Percentiles rank a stretch among this genome's conserved stretches.
Conservation (phyloP, 2,888 invertebrate species). For the Tenthredo amoena region DNA sequence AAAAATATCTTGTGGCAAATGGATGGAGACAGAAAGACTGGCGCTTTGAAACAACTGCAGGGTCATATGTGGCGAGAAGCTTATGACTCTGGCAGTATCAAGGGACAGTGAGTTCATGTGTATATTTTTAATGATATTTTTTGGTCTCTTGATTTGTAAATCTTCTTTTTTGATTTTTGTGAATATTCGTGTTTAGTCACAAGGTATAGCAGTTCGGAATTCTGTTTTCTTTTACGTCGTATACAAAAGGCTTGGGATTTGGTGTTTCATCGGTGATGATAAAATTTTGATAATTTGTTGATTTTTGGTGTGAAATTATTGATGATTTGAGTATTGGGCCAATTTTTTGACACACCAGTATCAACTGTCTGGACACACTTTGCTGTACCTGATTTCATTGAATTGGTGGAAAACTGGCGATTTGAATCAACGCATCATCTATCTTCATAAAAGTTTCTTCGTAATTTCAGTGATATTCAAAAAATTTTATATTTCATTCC, state of each 20-base stretch:
- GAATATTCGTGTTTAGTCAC: not conserved
- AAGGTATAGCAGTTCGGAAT: not conserved
- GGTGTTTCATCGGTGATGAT: not conserved
- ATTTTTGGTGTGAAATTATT: slow-evolving; percentile 52
- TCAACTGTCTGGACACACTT: not conserved
- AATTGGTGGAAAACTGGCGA: not conserved
- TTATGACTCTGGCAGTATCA: slow-evolving; percentile 87
- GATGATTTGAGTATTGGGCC: slow-evolving; percentile 47
- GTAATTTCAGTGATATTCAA: not conserved
- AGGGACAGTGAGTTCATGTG: slow-evolving; percentile 90
- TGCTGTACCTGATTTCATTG: not conserved
- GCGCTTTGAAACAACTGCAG: slow-evolving; percentile 92
- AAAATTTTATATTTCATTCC: not conserved
- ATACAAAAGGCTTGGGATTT: not conserved
- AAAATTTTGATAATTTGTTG: slow-evolving; percentile 24
- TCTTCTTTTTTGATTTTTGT: not conserved
- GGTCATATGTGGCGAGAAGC: slow-evolving; percentile 94
- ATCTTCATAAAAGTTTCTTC: not conserved
- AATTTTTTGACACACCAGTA: slow-evolving; percentile 49
- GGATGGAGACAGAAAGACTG: slow-evolving; percentile 88
- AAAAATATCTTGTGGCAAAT: slow-evolving; percentile 90
- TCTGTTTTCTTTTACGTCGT: not conserved
- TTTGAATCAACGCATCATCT: not conserved
- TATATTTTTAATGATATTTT: not conserved
- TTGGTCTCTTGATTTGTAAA: not conserved